These are phyloP conservation scores for Lacanobia oleracea DNA, from an alignment of 2,888 invertebrate species.

Conservation along the genomic window DNA sequence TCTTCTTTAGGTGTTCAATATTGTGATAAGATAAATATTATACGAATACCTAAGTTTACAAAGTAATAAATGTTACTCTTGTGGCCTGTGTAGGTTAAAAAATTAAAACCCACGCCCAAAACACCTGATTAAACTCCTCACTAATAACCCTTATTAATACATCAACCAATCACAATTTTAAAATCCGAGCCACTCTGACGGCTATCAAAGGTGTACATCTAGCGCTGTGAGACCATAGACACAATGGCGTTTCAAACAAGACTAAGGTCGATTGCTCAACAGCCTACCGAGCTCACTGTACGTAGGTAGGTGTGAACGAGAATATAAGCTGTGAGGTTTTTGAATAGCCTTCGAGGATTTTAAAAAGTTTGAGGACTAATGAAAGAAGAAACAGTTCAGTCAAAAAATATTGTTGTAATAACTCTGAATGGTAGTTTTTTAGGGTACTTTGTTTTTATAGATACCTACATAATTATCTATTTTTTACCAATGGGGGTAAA, in stretches of 20 bases:
- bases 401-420: background rate
- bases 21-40: too few relatives aligned
- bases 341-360: conserved; percentile 25
- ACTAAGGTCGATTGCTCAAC: conserved; percentile 82
- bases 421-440: too few relatives aligned
- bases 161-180: conserved; percentile 6
- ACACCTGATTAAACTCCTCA: background rate
- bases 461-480: too few relatives aligned
- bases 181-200: conserved; percentile 33
- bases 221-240: conserved; percentile 64
- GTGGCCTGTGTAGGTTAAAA: too few relatives aligned
- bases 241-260: conserved; percentile 78
- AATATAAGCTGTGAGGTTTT: conserved; percentile 34
- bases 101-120: background rate
- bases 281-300: conserved; percentile 40
- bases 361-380: background rate
- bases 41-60: too few relatives aligned
- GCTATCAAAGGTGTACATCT: conserved; percentile 52
- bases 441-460: too few relatives aligned
- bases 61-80: too few relatives aligned
- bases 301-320: conserved; percentile 66
- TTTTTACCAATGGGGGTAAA: too few relatives aligned
- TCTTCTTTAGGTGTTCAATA: background rate
- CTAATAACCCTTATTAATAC: background rate
- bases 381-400: background rate